These are phyloP conservation scores for Notodonta dromedarius DNA, from an alignment of 2,888 invertebrate species.

Conservation along the genomic window DNA sequence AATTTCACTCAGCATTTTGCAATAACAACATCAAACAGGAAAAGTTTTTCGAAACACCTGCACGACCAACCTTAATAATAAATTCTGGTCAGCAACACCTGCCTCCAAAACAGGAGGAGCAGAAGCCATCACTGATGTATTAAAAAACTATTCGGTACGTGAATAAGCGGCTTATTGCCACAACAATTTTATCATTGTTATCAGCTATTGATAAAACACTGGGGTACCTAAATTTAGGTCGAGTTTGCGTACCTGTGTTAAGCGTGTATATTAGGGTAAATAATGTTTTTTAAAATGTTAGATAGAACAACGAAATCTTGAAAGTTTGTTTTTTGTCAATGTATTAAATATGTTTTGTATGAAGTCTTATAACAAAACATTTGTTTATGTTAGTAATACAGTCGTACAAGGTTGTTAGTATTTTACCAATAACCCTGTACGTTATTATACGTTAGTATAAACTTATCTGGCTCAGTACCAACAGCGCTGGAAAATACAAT, in stretches of 20 bases:
- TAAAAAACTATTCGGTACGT: constrained; percentile 30
- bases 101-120: constrained; percentile 29
- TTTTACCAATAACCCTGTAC: too few species aligned
- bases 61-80: constrained; percentile 28
- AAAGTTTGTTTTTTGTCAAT: too few species aligned
- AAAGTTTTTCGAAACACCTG: constrained; percentile 53
- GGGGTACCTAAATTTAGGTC: constrained; percentile 74
- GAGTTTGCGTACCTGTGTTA: constrained; percentile 56
- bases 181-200: constrained; percentile 79
- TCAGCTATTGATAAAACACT: constrained; percentile 73
- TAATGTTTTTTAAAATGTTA: not conserved
- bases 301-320: too few species aligned
- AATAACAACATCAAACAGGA: constrained; percentile 12
- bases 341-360: too few species aligned
- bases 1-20: not conserved
- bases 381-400: too few species aligned
- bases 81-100: constrained; percentile 53
- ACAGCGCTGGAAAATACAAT: too few species aligned
- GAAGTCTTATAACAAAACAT: too few species aligned
- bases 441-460: too few species aligned
- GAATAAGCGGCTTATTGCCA: constrained; percentile 47
- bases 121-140: constrained; percentile 17
- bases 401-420: too few species aligned
- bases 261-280: constrained; percentile 21
- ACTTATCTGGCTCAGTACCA: too few species aligned